phyloP scores from a whole-genome alignment of 2,113 vertebrate genomes.

The Eretmodus cyanostictus region DNA sequence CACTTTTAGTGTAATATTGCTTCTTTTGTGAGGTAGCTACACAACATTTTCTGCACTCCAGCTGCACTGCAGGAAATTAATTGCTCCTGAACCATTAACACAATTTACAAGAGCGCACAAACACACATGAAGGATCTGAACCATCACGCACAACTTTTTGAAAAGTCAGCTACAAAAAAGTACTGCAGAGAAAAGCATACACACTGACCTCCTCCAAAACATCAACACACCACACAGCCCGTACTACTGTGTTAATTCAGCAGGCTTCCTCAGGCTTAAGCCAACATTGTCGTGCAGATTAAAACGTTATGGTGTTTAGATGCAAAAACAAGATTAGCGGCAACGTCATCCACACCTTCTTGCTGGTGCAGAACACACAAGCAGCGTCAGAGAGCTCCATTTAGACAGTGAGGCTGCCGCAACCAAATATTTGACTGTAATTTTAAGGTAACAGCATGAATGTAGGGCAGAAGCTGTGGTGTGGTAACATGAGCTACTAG shows the following conservation, averaged over 20 bases:
- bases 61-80: background rate
- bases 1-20: background rate
- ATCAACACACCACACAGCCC: background rate
- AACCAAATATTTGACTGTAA: background rate
- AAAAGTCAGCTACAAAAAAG: background rate
- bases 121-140: background rate
- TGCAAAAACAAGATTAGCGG: conserved; percentile 20
- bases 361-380: background rate
- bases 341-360: background rate
- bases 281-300: conserved; percentile 16
- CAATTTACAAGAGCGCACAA: background rate
- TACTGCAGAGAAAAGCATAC: background rate
- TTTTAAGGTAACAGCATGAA: background rate
- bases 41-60: background rate
- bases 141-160: background rate
- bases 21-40: background rate
- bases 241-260: background rate
- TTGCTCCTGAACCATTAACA: background rate
- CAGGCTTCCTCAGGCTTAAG: conserved; percentile 4
- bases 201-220: background rate
- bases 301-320: conserved; percentile 9
- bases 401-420: background rate
- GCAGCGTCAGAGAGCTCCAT: background rate
- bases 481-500: background rate
- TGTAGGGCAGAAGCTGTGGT: background rate